These are phyloP conservation scores for Chionomys nivalis DNA, from an alignment of 2,113 vertebrate species.

Conservation along the genomic window DNA sequence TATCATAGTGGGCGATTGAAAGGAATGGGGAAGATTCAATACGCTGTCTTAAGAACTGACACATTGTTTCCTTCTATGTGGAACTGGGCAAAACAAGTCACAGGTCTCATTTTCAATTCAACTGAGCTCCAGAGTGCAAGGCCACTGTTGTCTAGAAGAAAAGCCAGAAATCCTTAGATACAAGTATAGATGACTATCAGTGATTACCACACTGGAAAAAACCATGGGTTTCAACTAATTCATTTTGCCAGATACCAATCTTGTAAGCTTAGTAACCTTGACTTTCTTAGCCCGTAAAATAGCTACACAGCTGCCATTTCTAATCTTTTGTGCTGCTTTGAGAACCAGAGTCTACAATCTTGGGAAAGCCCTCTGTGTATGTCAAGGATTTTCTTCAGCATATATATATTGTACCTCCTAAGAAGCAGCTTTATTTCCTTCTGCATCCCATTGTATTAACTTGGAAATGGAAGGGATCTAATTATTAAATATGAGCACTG, in stretches of 20 bases:
- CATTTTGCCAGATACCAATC: not conserved
- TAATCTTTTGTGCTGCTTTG: not conserved
- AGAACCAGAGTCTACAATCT: not conserved
- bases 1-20: not conserved
- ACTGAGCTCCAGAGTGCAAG: not conserved
- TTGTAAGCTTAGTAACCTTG: not conserved
- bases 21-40: not conserved
- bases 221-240: not conserved
- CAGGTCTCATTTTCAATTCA: not conserved
- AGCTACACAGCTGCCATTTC: not conserved
- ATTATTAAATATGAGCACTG: not conserved
- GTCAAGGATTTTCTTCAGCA: not conserved
- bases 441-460: not conserved
- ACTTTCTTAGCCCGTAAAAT: not conserved
- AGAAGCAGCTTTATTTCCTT: not conserved
- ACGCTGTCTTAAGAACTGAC: not conserved
- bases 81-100: not conserved
- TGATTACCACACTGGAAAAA: not conserved
- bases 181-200: not conserved
- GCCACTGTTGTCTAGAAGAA: not conserved
- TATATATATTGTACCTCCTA: constrained; percentile 9
- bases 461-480: not conserved
- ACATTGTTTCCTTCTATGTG: not conserved
- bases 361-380: not conserved
- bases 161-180: not conserved